Evolutionary conservation across 1,140 invertebrate genomes (phyloP), one percentile per base, ranked within the genome.

Genomic region (Meloidogyne chitwoodi): DNA sequence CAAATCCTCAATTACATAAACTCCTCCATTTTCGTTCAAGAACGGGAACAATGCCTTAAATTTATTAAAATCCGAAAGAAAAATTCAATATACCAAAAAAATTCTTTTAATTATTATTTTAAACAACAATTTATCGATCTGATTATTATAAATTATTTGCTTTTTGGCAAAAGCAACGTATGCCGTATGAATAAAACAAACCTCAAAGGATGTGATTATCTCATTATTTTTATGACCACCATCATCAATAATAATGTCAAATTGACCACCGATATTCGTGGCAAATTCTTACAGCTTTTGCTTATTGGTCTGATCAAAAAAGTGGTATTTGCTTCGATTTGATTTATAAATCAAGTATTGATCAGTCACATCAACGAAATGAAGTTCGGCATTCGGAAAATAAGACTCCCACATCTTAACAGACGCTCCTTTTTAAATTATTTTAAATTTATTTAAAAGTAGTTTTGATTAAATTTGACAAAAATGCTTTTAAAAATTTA

Each of bases 1-100:
- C 22, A 74, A n/a, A 41, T 74, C 71, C 41, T 74, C 71, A 31
- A 74, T 41, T n/a, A 74, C 71, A 66, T 74, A 74, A 64, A 74
- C 19, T 27, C 71, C 71, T 2, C 71, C 71, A 48, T 48, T 48
- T 22, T 34, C 34, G 8, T 66, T 64, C 27, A 74, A 16, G 61
- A 34, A 66, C 6, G 71, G 48, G 31, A 74, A 66, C 38, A 74
- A 26, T 24, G 27, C 34, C 48, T 74, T 74, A 44, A 29, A 74
- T 26, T 44, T 65, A 48, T 19, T 48, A 48, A 48, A 48, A 19
- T 19, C 6, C 16, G 3, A 19, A 48, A 38, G 34, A 19, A 4
- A 16, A 48, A 38, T 38, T 38, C 4, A 38, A 5, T 48, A 38
- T 38, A 10, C 34, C 34, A 44, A 48, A 8, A 19, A 48, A 48